Percentiles rank a stretch among this genome's conserved stretches.
phyloP scores from a whole-genome alignment of 1,140 invertebrate genomes.

The Bicyclus anynana region DNA sequence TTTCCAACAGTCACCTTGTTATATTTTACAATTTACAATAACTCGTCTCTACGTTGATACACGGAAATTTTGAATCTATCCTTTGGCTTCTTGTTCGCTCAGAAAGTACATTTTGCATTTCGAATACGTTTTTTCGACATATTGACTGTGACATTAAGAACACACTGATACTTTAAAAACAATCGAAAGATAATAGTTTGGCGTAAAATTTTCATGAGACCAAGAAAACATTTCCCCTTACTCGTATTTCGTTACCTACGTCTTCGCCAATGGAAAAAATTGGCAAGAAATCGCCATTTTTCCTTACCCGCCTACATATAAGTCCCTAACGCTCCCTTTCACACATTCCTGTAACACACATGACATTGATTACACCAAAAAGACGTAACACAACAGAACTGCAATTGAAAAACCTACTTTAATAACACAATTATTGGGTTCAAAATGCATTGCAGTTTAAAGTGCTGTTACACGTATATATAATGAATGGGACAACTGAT shows the following conservation, averaged over 20 bases:
- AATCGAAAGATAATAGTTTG: too few species aligned
- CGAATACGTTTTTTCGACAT: too few species aligned
- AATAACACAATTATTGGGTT: background rate
- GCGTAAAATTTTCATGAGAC: too few species aligned
- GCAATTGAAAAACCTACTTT: background rate
- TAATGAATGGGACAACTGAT: constrained; percentile 17
- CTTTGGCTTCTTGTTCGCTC: too few species aligned
- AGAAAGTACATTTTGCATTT: too few species aligned
- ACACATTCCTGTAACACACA: constrained; percentile 36
- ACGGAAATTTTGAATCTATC: too few species aligned
- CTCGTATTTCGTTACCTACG: background rate
- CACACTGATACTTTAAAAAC: too few species aligned
- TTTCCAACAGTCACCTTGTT: too few species aligned
- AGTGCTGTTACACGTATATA: background rate
- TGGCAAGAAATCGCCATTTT: constrained; percentile 36
- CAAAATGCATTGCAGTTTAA: background rate
- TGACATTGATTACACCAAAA: constrained; percentile 5
- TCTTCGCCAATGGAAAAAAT: constrained; percentile 45
- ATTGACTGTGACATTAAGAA: too few species aligned
- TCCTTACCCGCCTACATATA: constrained; percentile 40
- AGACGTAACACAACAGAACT: constrained; percentile 1
- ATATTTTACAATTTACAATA: too few species aligned
- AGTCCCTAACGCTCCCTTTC: constrained; percentile 33
- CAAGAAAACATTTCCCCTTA: background rate
- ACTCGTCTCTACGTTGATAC: too few species aligned